Conservation (phyloP, 2,113 vertebrate species). For the Entelurus aequoreus region DNA sequence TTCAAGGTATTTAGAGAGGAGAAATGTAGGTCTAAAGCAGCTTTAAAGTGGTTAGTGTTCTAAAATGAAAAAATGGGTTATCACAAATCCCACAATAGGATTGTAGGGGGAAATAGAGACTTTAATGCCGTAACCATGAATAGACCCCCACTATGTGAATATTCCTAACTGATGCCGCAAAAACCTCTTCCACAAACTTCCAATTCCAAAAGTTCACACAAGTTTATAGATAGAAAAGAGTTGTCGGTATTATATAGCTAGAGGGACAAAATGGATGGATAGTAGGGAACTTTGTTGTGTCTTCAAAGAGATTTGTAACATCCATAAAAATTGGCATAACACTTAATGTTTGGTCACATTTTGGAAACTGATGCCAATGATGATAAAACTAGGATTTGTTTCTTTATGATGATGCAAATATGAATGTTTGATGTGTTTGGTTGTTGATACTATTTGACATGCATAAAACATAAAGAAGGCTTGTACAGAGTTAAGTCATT, state of each 20-base stretch:
- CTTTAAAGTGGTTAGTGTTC: slow-evolving; percentile 18
- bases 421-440: too few species aligned
- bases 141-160: slow-evolving; percentile 42
- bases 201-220: slow-evolving; percentile 32
- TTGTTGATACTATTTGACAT: too few species aligned
- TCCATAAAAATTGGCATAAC: slow-evolving; percentile 37
- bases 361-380: too few species aligned
- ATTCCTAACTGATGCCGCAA: slow-evolving; percentile 30
- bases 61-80: slow-evolving; percentile 28
- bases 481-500: too few species aligned
- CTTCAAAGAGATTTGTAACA: slow-evolving; percentile 51
- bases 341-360: too few species aligned
- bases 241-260: slow-evolving; percentile 43
- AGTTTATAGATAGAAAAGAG: slow-evolving; percentile 38
- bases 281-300: slow-evolving; percentile 43
- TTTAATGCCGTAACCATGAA: slow-evolving; percentile 35
- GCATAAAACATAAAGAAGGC: too few species aligned
- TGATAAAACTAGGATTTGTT: too few species aligned
- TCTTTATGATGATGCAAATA: too few species aligned
- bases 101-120: slow-evolving; percentile 14
- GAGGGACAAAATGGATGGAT: not conserved
- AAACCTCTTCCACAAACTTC: slow-evolving; percentile 44
- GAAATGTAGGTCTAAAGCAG: slow-evolving; percentile 25
- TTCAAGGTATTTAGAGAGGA: slow-evolving; percentile 12
- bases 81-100: slow-evolving; percentile 37